A percentile compares a stretch with the other conserved stretches of the same genome.
Evolutionary conservation across 2,888 invertebrate genomes (phyloP).

Genomic region (Lottia scabra): DNA sequence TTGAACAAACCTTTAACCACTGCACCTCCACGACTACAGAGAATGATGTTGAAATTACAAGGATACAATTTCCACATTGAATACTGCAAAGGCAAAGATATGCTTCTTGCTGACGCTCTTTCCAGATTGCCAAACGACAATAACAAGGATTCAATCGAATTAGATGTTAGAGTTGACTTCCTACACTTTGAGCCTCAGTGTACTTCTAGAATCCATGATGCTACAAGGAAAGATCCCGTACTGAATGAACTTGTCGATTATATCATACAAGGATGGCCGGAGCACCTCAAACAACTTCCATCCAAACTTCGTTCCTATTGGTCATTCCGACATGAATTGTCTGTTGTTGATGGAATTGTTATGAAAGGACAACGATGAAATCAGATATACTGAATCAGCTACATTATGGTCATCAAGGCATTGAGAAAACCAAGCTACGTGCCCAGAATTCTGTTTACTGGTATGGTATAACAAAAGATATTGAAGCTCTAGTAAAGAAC

Average conservation of each 20-base stretch:
- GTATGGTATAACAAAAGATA: conserved; percentile 23
- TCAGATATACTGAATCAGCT: conserved; percentile 20
- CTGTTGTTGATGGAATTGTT: conserved; percentile 25
- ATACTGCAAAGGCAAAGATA: conserved; percentile 28
- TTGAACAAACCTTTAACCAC: conserved; percentile 18
- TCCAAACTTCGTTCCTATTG: conserved; percentile 14
- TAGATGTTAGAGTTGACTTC: not conserved
- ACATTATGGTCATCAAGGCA: conserved; percentile 24
- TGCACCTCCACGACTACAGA: conserved; percentile 27
- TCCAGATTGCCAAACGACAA: conserved; percentile 7
- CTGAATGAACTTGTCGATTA: not conserved
- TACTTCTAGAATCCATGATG: too few relatives aligned
- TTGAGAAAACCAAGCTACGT: conserved; percentile 22
- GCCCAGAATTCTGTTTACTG: conserved; percentile 25
- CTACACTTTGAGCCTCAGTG: not conserved
- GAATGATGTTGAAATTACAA: conserved; percentile 31
- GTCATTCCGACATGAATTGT: conserved; percentile 20
- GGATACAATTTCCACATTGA: conserved; percentile 24
- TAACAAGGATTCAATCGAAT: not conserved
- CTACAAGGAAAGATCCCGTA: not conserved
- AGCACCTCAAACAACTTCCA: conserved; percentile 12
- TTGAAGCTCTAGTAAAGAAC: conserved; percentile 9
- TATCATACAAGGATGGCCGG: conserved; percentile 16
- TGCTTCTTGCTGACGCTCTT: conserved; percentile 31
- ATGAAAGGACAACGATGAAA: conserved; percentile 23